Conservation (phyloP, 2,797 vertebrate genomes). For the Eulemur rubriventer region DNA sequence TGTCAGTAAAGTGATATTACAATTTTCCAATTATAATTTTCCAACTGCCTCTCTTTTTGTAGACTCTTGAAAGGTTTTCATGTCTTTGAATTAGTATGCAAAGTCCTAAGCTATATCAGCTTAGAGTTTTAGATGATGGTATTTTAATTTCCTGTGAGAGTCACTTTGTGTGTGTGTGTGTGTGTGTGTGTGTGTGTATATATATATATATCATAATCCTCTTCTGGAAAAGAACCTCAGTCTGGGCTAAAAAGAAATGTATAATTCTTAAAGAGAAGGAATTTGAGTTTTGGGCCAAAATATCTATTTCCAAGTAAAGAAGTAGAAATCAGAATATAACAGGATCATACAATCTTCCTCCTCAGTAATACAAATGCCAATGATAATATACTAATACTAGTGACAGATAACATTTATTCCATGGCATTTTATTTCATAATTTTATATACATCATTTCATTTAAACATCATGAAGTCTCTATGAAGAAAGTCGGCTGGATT, state of each 20-base stretch:
- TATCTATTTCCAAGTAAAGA: constrained; percentile 39
- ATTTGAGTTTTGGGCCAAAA: constrained; percentile 1
- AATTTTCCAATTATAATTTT: constrained; percentile 40
- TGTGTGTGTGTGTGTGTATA: background rate
- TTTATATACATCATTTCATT: background rate
- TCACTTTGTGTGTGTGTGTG: constrained; percentile 33
- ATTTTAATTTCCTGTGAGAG: constrained; percentile 52
- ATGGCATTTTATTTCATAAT: background rate
- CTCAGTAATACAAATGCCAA: background rate
- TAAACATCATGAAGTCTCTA: background rate
- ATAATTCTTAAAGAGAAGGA: constrained; percentile 38
- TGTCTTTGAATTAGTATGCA: constrained; percentile 46
- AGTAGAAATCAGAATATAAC: constrained; percentile 19
- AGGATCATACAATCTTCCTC: constrained; percentile 18
- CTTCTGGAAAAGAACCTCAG: constrained; percentile 5
- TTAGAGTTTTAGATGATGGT: constrained; percentile 20
- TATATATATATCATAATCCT: background rate
- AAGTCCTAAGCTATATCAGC: constrained; percentile 27
- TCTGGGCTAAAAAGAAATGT: background rate
- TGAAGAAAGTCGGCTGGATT: background rate
- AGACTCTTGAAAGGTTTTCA: constrained; percentile 35
- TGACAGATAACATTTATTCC: constrained; percentile 12
- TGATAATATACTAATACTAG: constrained; percentile 4
- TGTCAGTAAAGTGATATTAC: constrained; percentile 31
- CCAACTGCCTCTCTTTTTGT: constrained; percentile 8